Base-by-base conservation (phyloP, 2,113 vertebrate species). In the Emydura subglobosa region DNA sequence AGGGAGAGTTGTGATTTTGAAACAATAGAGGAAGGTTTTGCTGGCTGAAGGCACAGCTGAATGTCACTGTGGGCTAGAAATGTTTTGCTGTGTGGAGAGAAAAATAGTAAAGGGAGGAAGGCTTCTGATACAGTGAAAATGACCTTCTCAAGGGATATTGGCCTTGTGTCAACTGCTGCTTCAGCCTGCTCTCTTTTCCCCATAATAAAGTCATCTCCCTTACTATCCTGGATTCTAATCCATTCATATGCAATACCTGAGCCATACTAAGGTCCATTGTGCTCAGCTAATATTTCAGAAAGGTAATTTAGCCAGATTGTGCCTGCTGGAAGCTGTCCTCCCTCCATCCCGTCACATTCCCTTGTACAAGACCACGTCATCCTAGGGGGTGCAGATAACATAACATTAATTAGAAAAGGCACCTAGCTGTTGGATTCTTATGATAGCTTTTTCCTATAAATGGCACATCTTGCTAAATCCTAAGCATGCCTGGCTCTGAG, bases 131-230 rank as follows among this genome's bases (percentile, higher is more conserved):
- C 47, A 47, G 87, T 55, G 93, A 88, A 88, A 97, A 97, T 97
- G 97, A 97, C 97, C 97, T 97, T 97, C 96, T 94, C 84, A 50
- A 42, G 96, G 92, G 92, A 92, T 96, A 90, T 88, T 17, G 96
- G 95, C 96, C 93, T 96, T 87, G 92, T 19, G 3, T 54, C 76
- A 47, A 79, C 91, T 82, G 57, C 96, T 65, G 94, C 85, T 96
- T 91, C 93, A 83, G 83, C 83, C 86, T 14, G 22, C 53, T 86
- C 81, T 79, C 55, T 54, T 94, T 87, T 50, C 11, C 90, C 61
- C 39, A 55, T 94, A 94, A 91, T 93, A 80, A 79, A 92, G 94
- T 55, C n/a, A 39, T 92, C 65, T 55, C 54, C 47, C 68, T 74
- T 65, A 76, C 74, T 80, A 25, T 42, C 31, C 42, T 42, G 87